These are phyloP conservation scores for Streblospio benedicti DNA, from an alignment of 1,140 invertebrate genomes.

Conservation along the genomic window DNA sequence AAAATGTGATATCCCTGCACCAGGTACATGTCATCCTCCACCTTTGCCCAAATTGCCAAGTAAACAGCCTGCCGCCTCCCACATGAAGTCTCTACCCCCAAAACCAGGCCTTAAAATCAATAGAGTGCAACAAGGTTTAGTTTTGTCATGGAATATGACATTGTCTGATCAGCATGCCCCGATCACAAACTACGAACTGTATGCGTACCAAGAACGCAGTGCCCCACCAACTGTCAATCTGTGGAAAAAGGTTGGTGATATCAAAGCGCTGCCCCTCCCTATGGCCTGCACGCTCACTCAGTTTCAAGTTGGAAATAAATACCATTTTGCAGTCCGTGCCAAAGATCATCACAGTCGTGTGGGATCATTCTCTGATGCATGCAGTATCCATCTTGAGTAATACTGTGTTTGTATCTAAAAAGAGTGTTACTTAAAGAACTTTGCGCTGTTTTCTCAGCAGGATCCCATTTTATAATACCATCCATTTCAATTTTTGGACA, in stretches of 20 bases:
- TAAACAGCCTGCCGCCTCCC: too few relatives aligned
- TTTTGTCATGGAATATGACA: conserved; percentile 83
- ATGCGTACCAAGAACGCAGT: conserved; percentile 73
- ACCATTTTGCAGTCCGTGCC: conserved; percentile 86
- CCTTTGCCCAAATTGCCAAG: too few relatives aligned
- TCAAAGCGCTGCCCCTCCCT: conserved; percentile 80
- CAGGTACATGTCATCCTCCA: too few relatives aligned
- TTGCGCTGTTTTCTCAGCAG: too few relatives aligned
- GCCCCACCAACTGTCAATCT: conserved; percentile 51
- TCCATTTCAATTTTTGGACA: too few relatives aligned
- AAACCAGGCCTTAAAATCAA: neutral
- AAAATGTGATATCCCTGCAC: too few relatives aligned
- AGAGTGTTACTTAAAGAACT: too few relatives aligned
- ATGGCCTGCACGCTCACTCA: conserved; percentile 94
- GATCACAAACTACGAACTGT: conserved; percentile 82
- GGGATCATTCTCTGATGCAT: conserved; percentile 73
- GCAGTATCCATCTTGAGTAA: conserved; percentile 59
- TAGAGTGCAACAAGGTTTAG: conserved; percentile 32
- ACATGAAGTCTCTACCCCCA: neutral
- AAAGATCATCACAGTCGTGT: conserved; percentile 70
- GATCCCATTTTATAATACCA: too few relatives aligned
- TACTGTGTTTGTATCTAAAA: too few relatives aligned
- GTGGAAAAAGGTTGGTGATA: conserved; percentile 92
- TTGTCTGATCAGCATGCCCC: conserved; percentile 52
- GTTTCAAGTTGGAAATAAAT: conserved; percentile 75